Base-by-base conservation (phyloP, 2,888 invertebrate genomes). In the Oxycera nigricornis region DNA sequence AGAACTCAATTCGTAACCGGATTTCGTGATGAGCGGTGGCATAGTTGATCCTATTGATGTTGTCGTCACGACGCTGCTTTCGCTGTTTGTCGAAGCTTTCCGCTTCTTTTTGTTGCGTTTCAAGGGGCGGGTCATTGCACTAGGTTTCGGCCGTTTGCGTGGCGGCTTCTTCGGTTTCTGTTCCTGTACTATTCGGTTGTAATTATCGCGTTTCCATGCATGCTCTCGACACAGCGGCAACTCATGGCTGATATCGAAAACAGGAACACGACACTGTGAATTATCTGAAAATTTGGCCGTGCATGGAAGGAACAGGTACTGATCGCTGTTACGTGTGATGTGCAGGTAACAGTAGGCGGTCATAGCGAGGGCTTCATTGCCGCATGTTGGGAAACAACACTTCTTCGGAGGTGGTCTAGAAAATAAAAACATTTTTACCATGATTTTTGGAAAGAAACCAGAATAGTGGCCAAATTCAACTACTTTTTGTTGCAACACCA, bases 171-270 rank as follows among this genome's bases (percentile, higher is more conserved):
- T 91, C 82, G 93, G 93, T 84, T 92, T 92, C 67, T 90, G 90
- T 84, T 92, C 92, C 80, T 92, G 92, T 78, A 91, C 89, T 81
- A 92, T 87, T 83, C 92, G 91, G 82, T 91, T 90, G 84, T 94
- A 94, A 85, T 94, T 94, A 81, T 94, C 94, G 84, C 93, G 87
- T 84, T 94, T 93, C 85, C 92, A 90, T 0, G 93, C 92, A 85
- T 97, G 96, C 80, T 94, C 94, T 6, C 91, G 88, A 83, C 96
- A 97, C 6, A 96, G 87, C 61, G 96, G 95, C 82, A 95, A 88
- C 82, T 95, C 92, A 81, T 92, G 91, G 62, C 88, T 88, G 75
- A 92, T 89, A 85, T 94, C 93, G 80, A 93, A 92, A 65, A 93
- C 92, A 57, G 94, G 93, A 78, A 91, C 88, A 81, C 92, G 91